Evolutionary conservation across 1,140 invertebrate genomes (phyloP).

Genomic region (Bombus confusus): DNA sequence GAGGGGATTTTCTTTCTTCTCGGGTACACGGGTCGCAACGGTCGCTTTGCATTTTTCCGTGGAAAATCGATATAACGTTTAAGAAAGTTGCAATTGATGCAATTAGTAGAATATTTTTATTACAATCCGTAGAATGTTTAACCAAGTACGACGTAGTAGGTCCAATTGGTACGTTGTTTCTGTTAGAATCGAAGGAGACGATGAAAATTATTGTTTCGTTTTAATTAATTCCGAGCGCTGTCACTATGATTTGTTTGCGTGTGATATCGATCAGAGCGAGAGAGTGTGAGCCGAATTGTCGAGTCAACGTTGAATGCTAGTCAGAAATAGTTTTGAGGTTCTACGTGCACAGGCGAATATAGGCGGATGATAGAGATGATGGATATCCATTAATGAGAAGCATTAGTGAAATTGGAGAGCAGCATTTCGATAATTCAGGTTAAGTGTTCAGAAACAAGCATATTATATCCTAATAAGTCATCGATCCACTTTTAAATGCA

Average conservation of each 20-base stretch:
- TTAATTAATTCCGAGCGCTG: neutral
- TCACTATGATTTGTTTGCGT: neutral
- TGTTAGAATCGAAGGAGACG: too few species aligned
- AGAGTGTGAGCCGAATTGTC: neutral
- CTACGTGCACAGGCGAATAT: neutral
- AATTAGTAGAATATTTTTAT: too few species aligned
- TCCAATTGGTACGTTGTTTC: too few species aligned
- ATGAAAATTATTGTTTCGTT: too few species aligned
- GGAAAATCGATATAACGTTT: too few species aligned
- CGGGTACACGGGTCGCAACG: too few species aligned
- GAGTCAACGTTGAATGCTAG: neutral
- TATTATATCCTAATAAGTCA: neutral
- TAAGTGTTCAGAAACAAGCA: neutral
- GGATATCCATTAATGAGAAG: slow-evolving; percentile 22
- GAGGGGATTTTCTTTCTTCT: too few species aligned
- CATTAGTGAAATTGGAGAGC: slow-evolving; percentile 11
- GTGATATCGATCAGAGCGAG: neutral
- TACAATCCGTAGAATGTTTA: too few species aligned
- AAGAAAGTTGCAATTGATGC: too few species aligned
- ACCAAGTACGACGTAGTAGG: too few species aligned
- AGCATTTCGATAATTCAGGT: slow-evolving; percentile 12
- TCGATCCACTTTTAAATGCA: neutral
- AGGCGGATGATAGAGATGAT: slow-evolving; percentile 21
- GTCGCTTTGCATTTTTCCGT: too few species aligned
- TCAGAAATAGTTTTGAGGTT: neutral